Evolutionary conservation across 2,888 invertebrate species (phyloP), one percentile per base, ranked within the genome.

Genomic region (Ypsolopha scabrella): DNA sequence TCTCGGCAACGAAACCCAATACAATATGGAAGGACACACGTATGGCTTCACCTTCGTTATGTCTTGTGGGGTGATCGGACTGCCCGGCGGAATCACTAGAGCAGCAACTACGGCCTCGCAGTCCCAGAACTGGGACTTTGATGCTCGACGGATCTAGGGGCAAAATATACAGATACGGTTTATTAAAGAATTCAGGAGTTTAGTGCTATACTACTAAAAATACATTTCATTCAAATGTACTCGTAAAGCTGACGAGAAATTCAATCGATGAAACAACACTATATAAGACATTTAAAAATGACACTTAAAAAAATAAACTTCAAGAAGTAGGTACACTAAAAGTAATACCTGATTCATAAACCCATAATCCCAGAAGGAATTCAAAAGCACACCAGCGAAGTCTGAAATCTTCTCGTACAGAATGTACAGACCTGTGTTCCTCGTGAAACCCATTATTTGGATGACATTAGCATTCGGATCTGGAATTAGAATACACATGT

Each of bases 331-430:
- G n/a, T 45, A 38, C 39, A 45, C 36, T 50, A 11, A 49, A 49
- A 14, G 34, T 7, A 39, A 55, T 60, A 87, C 87, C 73, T 86
- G 81, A 52, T 68, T 76, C 80, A 87, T 83, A 50, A 87, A 88
- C 0, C 77, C 81, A 36, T 72, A 74, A 57, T 87, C 87, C 64
- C 73, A 78, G 58, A 83, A 87, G 0, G 87, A 87, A 62, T 87
- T 80, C 35, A 85, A 61, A 1, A 88, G 60, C 0, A 80, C 74
- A 0, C 70, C 75, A 1, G 83, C 57, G 44, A 80, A 80, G 38
- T 86, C 81, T 0, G 80, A 71, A 47, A 87, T 61, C 51, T 73
- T 75, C 7, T 80, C 74, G 53, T 80, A 87, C 35, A 87, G 52
- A 41, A 68, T 61, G 57, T 77, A 83, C 0, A 85, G 59, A 0